Evolutionary conservation across 2,113 vertebrate genomes (phyloP), one percentile per base, ranked within the genome.

Genomic region (Rhinoderma darwinii): DNA sequence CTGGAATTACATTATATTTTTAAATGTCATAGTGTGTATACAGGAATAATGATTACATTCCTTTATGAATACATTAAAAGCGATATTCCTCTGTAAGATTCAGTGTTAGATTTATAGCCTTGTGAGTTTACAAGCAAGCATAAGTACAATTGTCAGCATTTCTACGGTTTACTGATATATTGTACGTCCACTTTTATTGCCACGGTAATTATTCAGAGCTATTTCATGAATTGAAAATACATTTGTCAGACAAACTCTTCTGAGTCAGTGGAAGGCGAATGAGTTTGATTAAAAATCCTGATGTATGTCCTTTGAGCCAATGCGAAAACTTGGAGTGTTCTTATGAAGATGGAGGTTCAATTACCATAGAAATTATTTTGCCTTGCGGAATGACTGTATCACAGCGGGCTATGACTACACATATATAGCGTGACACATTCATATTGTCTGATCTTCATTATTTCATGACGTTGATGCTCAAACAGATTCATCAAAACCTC

Each of bases 181-280:
- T 66, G n/a, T 3, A 59, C 54, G 39, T 47, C 59, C 39, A 47
- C 25, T 44, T 47, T 82, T 82, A 30, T 30, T 27, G 56, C 25
- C 37, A 43, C n/a, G 22, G 59, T 68, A 82, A 82, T 82, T 30
- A 44, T 82, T 61, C 41, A 44, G 20, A 72, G 44, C 41, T 11
- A 14, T 72, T 44, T 70, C 43, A 83, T 70, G 81, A 70, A 83
- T 39, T 17, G 43, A 44, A 72, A 70, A 83, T 72, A 50, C 20
- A 72, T 83, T 68, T 37, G 30, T 47, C 27, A 83, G 11, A 66
- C 63, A 70, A 72, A 35, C 39, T 22, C 17, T 44, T 82, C 22
- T 66, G 59, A 75, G 41, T 76, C 27, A 22, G 75, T 12, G 30
- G 18, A 20, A 32, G 43, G 43, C 47, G 11, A 39, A 61, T 0